phyloP scores from a whole-genome alignment of 2,797 vertebrate species.

The Enteromius paludinosus region DNA sequence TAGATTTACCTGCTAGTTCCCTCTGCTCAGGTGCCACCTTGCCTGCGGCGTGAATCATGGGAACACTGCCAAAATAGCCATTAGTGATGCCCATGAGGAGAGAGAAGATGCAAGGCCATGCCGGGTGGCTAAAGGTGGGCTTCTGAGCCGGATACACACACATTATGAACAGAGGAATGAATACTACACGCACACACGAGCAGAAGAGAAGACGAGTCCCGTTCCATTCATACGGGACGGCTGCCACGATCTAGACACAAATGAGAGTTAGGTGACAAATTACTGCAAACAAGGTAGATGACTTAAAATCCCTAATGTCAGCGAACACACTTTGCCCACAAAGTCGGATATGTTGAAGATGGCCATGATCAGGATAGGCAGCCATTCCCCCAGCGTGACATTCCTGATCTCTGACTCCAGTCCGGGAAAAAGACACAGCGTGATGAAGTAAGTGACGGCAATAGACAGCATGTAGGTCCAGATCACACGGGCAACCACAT shows the following conservation, averaged over 20 bases:
- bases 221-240: conserved; percentile 91
- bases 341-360: conserved; percentile 98
- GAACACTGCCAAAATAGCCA: conserved; percentile 95
- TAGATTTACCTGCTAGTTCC: conserved; percentile 89
- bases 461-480: conserved; percentile 98
- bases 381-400: conserved; percentile 89
- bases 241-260: conserved; percentile 88
- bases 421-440: conserved; percentile 93
- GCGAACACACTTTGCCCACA: conserved; percentile 88
- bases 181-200: conserved; percentile 89
- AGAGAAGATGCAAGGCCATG: conserved; percentile 97
- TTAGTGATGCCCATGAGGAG: conserved; percentile 97
- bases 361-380: conserved; percentile 98
- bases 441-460: conserved; percentile 96
- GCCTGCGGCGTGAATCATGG: conserved; percentile 95
- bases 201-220: conserved; percentile 90
- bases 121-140: conserved; percentile 89
- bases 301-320: not conserved
- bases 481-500: conserved; percentile 90
- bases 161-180: conserved; percentile 98
- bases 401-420: conserved; percentile 96
- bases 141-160: conserved; percentile 88
- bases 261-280: not conserved
- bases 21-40: conserved; percentile 92
- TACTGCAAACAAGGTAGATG: not conserved